phyloP scores from a whole-genome alignment of 2,797 vertebrate genomes.

The Falco novaeseelandiae region DNA sequence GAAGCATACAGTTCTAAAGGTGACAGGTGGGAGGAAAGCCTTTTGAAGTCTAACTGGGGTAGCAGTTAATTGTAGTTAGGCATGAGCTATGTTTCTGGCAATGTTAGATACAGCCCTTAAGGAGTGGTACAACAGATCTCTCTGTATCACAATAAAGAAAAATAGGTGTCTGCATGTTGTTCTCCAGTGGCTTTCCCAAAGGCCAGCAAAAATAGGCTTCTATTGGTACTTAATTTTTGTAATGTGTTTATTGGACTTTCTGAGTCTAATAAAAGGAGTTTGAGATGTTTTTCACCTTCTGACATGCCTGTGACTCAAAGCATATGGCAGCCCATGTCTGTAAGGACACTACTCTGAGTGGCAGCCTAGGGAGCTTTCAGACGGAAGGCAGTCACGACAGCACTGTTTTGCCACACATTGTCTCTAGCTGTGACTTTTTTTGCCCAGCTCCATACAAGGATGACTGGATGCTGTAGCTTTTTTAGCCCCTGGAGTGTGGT shows the following conservation, averaged over 20 bases:
- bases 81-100: not conserved
- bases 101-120: not conserved
- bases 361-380: not conserved
- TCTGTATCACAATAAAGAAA: not conserved
- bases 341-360: not conserved
- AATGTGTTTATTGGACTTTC: not conserved
- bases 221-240: not conserved
- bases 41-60: not conserved
- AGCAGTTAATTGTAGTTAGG: not conserved
- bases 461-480: not conserved
- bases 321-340: not conserved
- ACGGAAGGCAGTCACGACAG: not conserved
- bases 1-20: not conserved
- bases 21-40: rapidly evolving
- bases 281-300: not conserved
- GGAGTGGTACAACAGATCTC: not conserved
- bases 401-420: not conserved
- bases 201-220: not conserved
- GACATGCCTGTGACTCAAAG: not conserved
- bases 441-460: not conserved
- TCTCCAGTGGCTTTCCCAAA: not conserved
- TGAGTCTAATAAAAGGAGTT: not conserved
- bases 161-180: not conserved
- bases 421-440: not conserved
- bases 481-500: not conserved